phyloP scores from a whole-genome alignment of 2,888 invertebrate species.

The Digitonthophagus gazella region DNA sequence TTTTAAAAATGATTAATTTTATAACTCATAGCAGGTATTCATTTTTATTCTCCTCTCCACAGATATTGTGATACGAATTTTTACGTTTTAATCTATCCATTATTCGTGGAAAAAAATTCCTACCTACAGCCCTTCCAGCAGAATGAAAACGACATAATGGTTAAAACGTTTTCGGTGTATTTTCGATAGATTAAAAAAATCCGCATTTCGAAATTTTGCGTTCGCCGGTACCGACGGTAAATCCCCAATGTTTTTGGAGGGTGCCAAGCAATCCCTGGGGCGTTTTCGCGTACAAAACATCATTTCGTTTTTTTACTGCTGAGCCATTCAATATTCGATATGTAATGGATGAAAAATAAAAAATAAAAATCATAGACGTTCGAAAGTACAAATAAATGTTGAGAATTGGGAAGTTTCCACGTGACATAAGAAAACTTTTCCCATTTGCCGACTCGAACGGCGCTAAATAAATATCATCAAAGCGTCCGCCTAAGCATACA shows the following conservation, averaged over 20 bases:
- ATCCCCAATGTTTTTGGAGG: not conserved
- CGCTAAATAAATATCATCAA: conserved; percentile 16
- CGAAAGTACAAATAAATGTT: not conserved
- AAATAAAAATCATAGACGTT: not conserved
- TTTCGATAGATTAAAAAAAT: not conserved
- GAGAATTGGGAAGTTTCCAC: not conserved
- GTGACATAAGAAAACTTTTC: not conserved
- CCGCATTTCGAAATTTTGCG: not conserved
- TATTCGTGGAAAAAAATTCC: not conserved
- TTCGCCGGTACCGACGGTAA: not conserved
- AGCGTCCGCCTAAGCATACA: conserved; percentile 3
- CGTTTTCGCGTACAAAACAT: not conserved
- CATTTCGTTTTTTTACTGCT: not conserved
- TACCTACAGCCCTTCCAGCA: not conserved
- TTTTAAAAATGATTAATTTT: too few species aligned
- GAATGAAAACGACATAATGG: not conserved
- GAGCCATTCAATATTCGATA: not conserved
- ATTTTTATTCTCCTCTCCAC: not conserved
- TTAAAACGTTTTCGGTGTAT: not conserved
- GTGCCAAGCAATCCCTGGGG: not conserved
- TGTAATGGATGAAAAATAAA: not conserved
- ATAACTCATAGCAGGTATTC: not conserved
- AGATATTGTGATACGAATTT: not conserved
- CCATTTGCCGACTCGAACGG: conserved; percentile 1
- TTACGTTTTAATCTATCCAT: not conserved